phyloP scores from a whole-genome alignment of 2,888 invertebrate genomes.

The Hydraecia micacea region DNA sequence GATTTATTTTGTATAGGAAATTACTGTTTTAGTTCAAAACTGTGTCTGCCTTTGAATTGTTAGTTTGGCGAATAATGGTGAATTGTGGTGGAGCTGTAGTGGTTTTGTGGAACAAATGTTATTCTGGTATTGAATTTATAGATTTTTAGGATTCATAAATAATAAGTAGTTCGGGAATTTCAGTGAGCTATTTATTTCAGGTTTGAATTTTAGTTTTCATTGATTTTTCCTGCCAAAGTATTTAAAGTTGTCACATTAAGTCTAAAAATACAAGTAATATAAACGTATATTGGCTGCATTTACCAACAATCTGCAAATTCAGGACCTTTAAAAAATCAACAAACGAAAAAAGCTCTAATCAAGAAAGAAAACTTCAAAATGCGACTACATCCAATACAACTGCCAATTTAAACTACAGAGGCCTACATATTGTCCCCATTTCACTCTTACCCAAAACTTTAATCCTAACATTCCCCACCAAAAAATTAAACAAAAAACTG shows the following conservation, averaged over 20 bases:
- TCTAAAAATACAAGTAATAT: not conserved
- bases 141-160: constrained; percentile 10
- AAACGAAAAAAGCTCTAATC: not conserved
- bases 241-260: not conserved
- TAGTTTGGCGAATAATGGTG: constrained; percentile 25
- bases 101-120: constrained; percentile 2
- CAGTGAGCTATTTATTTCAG: not conserved
- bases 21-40: constrained; percentile 53
- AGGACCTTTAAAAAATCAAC: not conserved
- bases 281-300: not conserved
- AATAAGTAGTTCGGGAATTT: not conserved
- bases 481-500: constrained; percentile 7
- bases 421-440: not conserved
- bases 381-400: too few species aligned
- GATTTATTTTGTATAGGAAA: constrained; percentile 68
- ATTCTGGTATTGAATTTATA: constrained; percentile 6
- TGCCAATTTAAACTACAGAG: not conserved
- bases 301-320: not conserved
- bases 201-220: not conserved
- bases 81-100: constrained; percentile 6
- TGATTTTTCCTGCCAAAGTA: not conserved
- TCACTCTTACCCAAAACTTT: not conserved
- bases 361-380: not conserved
- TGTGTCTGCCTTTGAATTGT: constrained; percentile 20
- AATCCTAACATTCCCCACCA: not conserved